Percentiles rank a stretch among this genome's conserved stretches.
Conservation (phyloP, 2,888 invertebrate genomes). For the Spodoptera littoralis region DNA sequence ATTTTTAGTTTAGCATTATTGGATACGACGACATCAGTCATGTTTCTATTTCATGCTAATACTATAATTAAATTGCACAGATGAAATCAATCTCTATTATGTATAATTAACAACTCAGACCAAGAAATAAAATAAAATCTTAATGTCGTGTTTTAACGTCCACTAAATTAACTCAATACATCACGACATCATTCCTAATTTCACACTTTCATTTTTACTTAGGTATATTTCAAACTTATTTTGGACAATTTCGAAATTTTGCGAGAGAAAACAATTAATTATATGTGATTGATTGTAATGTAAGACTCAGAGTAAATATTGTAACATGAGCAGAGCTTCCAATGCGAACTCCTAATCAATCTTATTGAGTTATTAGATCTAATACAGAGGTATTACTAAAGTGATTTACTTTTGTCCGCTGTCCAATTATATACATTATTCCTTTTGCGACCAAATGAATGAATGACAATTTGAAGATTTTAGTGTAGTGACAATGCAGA, state of each 20-base stretch:
- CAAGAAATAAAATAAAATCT: too few relatives aligned
- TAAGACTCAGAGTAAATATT: constrained; percentile 9
- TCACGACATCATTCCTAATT: constrained; percentile 7
- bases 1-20: too few relatives aligned
- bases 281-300: constrained; percentile 39
- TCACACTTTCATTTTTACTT: not conserved
- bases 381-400: constrained; percentile 2
- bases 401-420: constrained; percentile 6
- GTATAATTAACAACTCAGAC: too few relatives aligned
- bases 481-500: too few relatives aligned
- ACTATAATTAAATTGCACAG: too few relatives aligned
- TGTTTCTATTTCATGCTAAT: too few relatives aligned
- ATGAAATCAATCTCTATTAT: too few relatives aligned
- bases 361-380: constrained; percentile 24
- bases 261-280: constrained; percentile 37
- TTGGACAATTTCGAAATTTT: constrained; percentile 8
- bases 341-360: constrained; percentile 26
- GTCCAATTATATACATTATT: too few relatives aligned
- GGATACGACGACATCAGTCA: too few relatives aligned
- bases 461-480: too few relatives aligned
- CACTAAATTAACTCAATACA: constrained; percentile 5
- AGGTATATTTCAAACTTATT: constrained; percentile 13
- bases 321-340: constrained; percentile 2
- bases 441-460: too few relatives aligned
- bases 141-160: too few relatives aligned